These are phyloP conservation scores for Eptatretus burgeri DNA, from an alignment of 2,113 vertebrate genomes.

Conservation along the genomic window DNA sequence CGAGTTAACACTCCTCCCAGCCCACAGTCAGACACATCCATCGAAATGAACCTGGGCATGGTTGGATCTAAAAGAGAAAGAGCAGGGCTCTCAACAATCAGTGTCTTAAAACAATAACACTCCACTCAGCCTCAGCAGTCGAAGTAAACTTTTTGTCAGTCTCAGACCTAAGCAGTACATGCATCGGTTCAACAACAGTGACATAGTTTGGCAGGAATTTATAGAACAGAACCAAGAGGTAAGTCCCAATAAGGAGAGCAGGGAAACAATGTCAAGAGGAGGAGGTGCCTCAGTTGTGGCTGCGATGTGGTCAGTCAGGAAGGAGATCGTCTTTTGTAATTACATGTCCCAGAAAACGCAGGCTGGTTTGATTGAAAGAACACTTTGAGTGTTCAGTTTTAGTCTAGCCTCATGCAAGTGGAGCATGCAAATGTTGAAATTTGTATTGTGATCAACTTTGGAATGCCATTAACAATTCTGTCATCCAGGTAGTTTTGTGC, in stretches of 20 bases:
- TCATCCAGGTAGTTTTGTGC: not conserved
- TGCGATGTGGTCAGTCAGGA: not conserved
- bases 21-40: not conserved
- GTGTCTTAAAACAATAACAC: not conserved
- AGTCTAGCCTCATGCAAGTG: not conserved
- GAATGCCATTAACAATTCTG: not conserved
- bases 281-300: not conserved
- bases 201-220: not conserved
- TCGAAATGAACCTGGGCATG: not conserved
- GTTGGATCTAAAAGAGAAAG: not conserved
- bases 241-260: not conserved
- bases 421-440: not conserved
- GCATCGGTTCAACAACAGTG: not conserved
- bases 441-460: not conserved
- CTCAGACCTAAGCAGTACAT: not conserved
- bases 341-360: not conserved
- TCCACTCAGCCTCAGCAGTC: not conserved
- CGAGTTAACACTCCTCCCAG: not conserved
- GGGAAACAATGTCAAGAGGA: not conserved
- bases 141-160: not conserved
- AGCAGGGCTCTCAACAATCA: not conserved
- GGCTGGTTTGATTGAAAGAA: not conserved
- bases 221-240: not conserved
- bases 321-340: not conserved
- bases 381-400: not conserved